phyloP scores from a whole-genome alignment of 2,888 invertebrate genomes.

The Acrobasis consociella region DNA sequence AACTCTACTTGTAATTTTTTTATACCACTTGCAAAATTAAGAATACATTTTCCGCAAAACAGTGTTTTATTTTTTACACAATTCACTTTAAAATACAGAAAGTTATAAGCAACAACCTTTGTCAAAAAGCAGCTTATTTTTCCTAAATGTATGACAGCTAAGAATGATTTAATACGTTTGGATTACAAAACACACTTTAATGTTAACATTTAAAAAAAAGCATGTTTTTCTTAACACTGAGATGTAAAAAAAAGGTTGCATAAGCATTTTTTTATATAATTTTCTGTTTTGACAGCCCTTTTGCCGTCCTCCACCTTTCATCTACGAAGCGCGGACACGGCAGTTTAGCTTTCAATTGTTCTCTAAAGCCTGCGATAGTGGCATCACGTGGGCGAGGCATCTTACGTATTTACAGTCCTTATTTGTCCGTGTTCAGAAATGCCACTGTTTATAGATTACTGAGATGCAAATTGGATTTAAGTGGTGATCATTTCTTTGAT shows the following conservation, averaged over 20 bases:
- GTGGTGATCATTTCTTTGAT: background rate
- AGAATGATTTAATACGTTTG: no score
- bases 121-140: no score
- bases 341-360: slow-evolving; percentile 24
- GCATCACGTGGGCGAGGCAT: slow-evolving; percentile 2
- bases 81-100: no score
- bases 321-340: slow-evolving; percentile 15
- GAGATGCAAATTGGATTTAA: background rate
- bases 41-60: no score
- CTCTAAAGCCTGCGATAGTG: slow-evolving; percentile 1
- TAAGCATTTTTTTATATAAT: background rate
- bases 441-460: background rate
- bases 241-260: background rate
- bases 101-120: no score
- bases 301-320: background rate
- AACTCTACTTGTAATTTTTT: no score
- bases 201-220: background rate
- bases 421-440: background rate
- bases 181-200: background rate
- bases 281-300: background rate
- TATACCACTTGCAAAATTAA: no score
- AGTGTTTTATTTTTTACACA: no score
- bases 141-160: no score
- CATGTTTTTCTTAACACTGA: no score
- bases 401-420: background rate